Base-by-base conservation (phyloP, 2,888 invertebrate genomes). In the Shargacucullia verbasci region DNA sequence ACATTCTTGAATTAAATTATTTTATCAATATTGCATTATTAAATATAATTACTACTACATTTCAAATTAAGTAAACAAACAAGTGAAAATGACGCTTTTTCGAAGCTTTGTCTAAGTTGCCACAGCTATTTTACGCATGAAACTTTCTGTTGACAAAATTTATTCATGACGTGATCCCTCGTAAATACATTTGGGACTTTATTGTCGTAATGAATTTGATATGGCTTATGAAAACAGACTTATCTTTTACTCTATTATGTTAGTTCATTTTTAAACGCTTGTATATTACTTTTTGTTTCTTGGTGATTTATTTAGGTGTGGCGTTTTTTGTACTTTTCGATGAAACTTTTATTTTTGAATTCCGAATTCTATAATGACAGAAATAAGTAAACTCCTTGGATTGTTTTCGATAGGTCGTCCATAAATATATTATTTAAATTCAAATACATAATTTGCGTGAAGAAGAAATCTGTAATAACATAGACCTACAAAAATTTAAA, bases 201-300 rank as follows among this genome's bases (percentile, higher is more conserved):
- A 92, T 89, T 91, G 91, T 92, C 85, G 88, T 93, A 92, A 92
- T 92, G 91, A 93, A 93, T 92, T 92, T 91, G 90, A 92, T 91
- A 92, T 86, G 87, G 89, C 84, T 89, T 89, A 90, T 89, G 87
- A 88, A 89, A 90, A 85, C 83, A 80, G 74, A 79, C 84, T 88
- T 88, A 88, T 86, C 86, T 84, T 76, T 63, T 78, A 76, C 73
- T 65, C 64, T 75, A 71, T 79, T 73, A 67, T 54, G 62, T 73
- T 78, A 76, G 70, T 78, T 72, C 71, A 70, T 71, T 79, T 82
- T 73, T 65, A 70, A 79, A 73, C 59, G 55, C 39, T 48, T 25
- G 34, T 57, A 49, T 41, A 49, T 48, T 50, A 43, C 11, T 31
- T 66, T 63, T 69, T 61, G 56, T 29, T 41, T 6, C 40, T 2